Base-by-base conservation (phyloP, 1,140 invertebrate species). In the Steinernema khuongi region DNA sequence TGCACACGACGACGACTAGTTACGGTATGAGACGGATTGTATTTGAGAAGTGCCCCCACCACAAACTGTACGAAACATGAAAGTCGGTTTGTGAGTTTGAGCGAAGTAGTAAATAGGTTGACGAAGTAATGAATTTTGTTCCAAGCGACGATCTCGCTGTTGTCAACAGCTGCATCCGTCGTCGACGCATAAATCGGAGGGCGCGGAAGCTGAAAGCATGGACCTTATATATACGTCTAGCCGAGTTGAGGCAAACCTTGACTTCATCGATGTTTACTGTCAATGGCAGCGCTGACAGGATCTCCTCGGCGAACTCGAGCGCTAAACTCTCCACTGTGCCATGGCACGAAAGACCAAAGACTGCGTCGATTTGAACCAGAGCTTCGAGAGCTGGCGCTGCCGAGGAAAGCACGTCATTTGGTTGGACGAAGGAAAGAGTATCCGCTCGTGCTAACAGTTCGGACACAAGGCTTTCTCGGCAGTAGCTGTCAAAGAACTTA, bases 121-220 rank as follows among this genome's bases (percentile, higher is more conserved):
- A 60, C 14, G 50, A 60, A 60, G 50, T 60, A 60, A 22, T 60
- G 50, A 2, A 60, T 60, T 26, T 60, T 60, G 50, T 60, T 60
- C 50, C 50, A 60, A 22, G 50, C 50, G 4, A 60, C 50, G 50
- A 60, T 60, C 19, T 60, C 50, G 19, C 50, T n/a, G 19, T 60
- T 60, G 19, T 60, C 50, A 4, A 60, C 50, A 11, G 50, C 50
- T 26, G 50, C 14, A 4, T 17, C 50, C 4, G 50, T 60, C 14
- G 7, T 60, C 19, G 50, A 14, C 50, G 50, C 50, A 22, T 60
- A 60, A 22, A 60, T 60, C 50, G 50, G 14, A 11, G 50, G 50
- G 4, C 50, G 11, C 26, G 50, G 50, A 14, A 60, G 50, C 50
- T 60, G 50, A 2, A 60, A 60, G 14, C 14, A 22, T 22, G 26